A percentile compares a stretch with the other conserved stretches of the same genome.
These are phyloP conservation scores for Chromis chromis DNA, from an alignment of 2,797 vertebrate species.

Conservation along the genomic window DNA sequence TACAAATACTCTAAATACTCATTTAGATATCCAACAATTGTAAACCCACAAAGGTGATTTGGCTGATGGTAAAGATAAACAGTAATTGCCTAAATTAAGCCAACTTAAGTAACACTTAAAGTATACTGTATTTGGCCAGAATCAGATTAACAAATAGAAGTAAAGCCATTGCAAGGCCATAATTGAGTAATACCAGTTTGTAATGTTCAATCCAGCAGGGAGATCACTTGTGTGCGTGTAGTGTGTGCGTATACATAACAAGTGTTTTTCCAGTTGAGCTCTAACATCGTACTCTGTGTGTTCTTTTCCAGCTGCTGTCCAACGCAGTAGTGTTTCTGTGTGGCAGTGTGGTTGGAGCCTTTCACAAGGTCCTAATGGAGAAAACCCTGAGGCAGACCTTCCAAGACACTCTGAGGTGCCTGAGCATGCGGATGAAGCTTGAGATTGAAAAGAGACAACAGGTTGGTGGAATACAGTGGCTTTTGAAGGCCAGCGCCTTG, in stretches of 20 bases:
- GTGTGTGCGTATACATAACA: background rate
- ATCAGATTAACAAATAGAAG: too few species aligned
- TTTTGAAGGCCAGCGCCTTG: background rate
- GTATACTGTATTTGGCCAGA: too few species aligned
- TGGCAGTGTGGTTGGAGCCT: conserved; percentile 91
- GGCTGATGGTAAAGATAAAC: too few species aligned
- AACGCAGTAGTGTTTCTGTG: conserved; percentile 92
- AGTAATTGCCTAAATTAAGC: too few species aligned
- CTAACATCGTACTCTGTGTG: conserved; percentile 35
- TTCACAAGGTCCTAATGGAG: conserved; percentile 96
- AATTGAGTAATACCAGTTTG: too few species aligned
- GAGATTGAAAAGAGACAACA: conserved; percentile 97
- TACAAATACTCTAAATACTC: too few species aligned
- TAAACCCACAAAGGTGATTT: too few species aligned
- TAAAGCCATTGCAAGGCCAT: too few species aligned
- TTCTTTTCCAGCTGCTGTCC: conserved; percentile 88
- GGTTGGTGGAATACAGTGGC: conserved; percentile 77
- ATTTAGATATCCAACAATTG: too few species aligned
- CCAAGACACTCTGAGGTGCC: conserved; percentile 91
- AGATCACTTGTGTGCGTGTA: too few species aligned
- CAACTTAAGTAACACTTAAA: too few species aligned
- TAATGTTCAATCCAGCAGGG: too few species aligned
- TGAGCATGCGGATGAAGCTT: conserved; percentile 93
- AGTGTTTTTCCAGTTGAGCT: conserved; percentile 18
- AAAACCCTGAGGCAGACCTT: conserved; percentile 93